Evolutionary conservation across 1,140 invertebrate genomes (phyloP).

Genomic region (Meloidogyne hapla): DNA sequence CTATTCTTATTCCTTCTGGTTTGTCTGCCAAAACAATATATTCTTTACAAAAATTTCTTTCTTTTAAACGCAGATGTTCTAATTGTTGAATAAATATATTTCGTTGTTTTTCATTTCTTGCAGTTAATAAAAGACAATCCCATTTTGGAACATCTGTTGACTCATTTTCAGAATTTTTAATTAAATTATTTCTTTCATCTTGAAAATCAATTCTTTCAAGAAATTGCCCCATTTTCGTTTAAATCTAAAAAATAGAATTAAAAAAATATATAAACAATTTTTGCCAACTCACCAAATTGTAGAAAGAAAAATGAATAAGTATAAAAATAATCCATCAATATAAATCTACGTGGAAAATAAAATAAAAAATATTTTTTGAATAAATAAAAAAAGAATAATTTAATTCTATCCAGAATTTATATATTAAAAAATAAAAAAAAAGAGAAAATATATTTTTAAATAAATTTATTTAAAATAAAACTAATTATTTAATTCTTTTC

Average conservation of each 20-base stretch:
- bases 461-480: too few species aligned
- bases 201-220: not conserved
- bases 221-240: not conserved
- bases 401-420: not conserved
- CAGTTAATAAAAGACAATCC: conserved; percentile 19
- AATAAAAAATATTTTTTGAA: not conserved
- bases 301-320: not conserved
- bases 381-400: not conserved
- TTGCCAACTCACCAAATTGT: not conserved
- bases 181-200: not conserved
- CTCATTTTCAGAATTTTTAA: not conserved
- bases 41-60: conserved; percentile 18
- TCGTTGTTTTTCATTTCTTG: conserved; percentile 10
- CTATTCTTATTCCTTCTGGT: conserved; percentile 10
- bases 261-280: not conserved
- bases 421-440: not conserved
- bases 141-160: not conserved
- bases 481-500: too few species aligned
- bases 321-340: not conserved
- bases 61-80: conserved; percentile 3
- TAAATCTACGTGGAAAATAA: not conserved
- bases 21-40: conserved; percentile 20
- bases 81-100: conserved; percentile 14
- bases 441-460: too few species aligned
- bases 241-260: not conserved